A percentile compares a stretch with the other conserved stretches of the same genome.
Conservation (phyloP, 1,140 invertebrate species). For the Ips typographus region DNA sequence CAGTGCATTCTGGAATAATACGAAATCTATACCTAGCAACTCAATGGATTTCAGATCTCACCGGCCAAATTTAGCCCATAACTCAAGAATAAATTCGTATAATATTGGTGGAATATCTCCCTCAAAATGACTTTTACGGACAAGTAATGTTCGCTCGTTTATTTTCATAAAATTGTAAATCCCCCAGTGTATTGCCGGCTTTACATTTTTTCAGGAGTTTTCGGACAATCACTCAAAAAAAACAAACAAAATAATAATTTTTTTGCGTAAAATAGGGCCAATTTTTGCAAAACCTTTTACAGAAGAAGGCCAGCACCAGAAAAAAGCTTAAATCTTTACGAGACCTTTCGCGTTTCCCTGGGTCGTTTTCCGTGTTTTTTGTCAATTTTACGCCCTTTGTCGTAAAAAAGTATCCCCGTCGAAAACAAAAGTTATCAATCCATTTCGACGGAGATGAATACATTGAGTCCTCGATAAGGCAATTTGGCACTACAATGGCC, state of each 20-base stretch:
- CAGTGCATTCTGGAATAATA: neutral
- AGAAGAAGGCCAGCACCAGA: neutral
- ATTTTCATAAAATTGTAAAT: slow-evolving; percentile 38
- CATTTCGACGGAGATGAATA: slow-evolving; percentile 18
- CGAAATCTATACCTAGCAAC: neutral
- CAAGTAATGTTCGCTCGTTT: slow-evolving; percentile 33
- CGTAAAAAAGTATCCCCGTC: slow-evolving; percentile 16
- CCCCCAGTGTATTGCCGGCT: slow-evolving; percentile 25
- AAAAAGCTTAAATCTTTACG: slow-evolving; percentile 16
- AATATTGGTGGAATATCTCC: slow-evolving; percentile 34
- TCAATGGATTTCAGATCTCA: slow-evolving; percentile 20
- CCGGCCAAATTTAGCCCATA: slow-evolving; percentile 35
- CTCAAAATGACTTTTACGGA: slow-evolving; percentile 34
- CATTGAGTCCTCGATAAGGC: slow-evolving; percentile 16
- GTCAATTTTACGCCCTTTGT: slow-evolving; percentile 22
- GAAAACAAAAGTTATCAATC: slow-evolving; percentile 24
- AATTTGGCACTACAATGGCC: slow-evolving; percentile 4
- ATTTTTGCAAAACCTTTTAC: too few relatives aligned
- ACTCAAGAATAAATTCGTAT: slow-evolving; percentile 38
- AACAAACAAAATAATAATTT: too few relatives aligned
- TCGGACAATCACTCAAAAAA: too few relatives aligned
- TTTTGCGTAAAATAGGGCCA: too few relatives aligned
- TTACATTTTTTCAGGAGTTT: too few relatives aligned
- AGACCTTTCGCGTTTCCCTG: slow-evolving; percentile 7
- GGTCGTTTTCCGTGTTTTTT: slow-evolving; percentile 7